Base-by-base conservation (phyloP, 2,888 invertebrate species). In the Gymnoscelis rufifasciata region DNA sequence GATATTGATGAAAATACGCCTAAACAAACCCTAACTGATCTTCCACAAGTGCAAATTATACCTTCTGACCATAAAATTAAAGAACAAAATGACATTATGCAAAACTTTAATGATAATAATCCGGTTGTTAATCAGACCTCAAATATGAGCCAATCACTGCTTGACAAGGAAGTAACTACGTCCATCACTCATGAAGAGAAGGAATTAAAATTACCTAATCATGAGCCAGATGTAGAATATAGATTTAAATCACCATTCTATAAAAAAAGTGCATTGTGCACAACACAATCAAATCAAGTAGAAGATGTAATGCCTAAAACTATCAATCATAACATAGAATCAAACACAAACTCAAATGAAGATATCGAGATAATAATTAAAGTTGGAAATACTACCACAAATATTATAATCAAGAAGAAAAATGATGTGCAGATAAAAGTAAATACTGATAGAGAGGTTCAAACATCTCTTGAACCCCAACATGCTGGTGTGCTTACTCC, bases 301-400 rank as follows among this genome's bases (percentile, higher is more conserved):
- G 30, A 53, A 19, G 50, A 54, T n/a, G n/a, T n/a, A 48, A 47
- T 38, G 19, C 47, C 47, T 28, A 50, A 59, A 40, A 49, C 51
- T 43, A 41, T 52, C 39, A 60, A 68, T 24, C 51, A 68, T 43
- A 54, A 55, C 42, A 49, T 51, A 35, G 53, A 63, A 38, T 51
- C 59, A 37, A 55, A 62, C 52, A 37, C 56, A 39, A 65, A 60
- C 50, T 49, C 65, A 19, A 45, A 48, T 49, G 81, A 83, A 55
- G 78, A 87, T 47, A 79, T 87, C 54, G 72, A 80, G 58, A 84
- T 88, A 38, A 74, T 77, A 11, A 82, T 88, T 24, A 84, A 75
- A 74, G 69, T 80, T 36, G 83, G 84, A 7, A 76, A 67, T 53
- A 79, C 74, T 19, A 43, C 79, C 28, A 72, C 86, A 38, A 86